phyloP scores from a whole-genome alignment of 2,113 vertebrate species.

The Boulengeromyrus knoepffleri region DNA sequence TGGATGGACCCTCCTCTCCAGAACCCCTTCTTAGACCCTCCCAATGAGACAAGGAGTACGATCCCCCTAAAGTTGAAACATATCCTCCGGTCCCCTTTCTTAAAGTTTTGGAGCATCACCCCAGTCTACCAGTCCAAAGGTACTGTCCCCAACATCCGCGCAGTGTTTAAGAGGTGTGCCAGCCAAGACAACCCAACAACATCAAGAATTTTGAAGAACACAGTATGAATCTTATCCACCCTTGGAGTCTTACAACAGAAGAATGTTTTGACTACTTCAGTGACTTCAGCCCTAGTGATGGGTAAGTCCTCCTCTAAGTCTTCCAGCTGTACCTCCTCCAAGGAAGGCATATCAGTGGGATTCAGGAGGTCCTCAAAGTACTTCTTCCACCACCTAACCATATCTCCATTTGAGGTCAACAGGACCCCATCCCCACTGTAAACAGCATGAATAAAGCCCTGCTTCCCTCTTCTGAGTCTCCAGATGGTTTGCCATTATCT shows the following conservation, averaged over 20 bases:
- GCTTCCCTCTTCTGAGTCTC: background rate
- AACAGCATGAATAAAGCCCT: background rate
- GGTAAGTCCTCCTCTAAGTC: too few species aligned
- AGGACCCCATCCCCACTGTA: background rate
- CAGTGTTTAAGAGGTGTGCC: too few species aligned
- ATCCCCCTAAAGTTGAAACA: background rate
- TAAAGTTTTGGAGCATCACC: too few species aligned
- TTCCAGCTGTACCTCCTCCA: background rate
- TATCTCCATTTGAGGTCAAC: background rate
- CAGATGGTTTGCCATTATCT: background rate
- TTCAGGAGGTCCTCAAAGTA: background rate
- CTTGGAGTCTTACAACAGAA: too few species aligned
- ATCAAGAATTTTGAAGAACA: too few species aligned
- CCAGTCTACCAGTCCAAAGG: too few species aligned
- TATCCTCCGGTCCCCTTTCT: too few species aligned
- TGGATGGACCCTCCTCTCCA: background rate
- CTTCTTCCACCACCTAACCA: background rate
- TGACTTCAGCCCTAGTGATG: too few species aligned
- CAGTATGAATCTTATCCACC: too few species aligned
- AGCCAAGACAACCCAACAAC: too few species aligned
- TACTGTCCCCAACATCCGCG: too few species aligned
- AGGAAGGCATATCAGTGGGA: background rate
- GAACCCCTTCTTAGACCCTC: background rate
- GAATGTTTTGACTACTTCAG: too few species aligned
- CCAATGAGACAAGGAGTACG: background rate